Evolutionary conservation across 2,113 vertebrate species (phyloP).

Genomic region (Pomatostomus ruficeps): DNA sequence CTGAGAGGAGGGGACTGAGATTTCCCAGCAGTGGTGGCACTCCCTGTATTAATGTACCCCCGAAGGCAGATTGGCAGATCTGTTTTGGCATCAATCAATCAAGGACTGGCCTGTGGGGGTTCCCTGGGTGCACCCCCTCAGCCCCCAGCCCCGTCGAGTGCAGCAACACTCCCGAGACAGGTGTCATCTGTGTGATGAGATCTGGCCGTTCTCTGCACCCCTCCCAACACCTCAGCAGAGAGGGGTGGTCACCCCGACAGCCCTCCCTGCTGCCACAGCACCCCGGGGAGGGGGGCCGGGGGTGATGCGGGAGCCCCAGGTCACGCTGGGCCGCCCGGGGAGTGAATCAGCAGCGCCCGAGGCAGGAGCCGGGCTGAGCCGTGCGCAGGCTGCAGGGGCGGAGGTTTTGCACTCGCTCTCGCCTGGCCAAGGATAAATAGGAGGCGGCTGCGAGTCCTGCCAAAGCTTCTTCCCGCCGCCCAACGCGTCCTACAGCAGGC

Average conservation of each 20-base stretch:
- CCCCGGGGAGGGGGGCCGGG: background rate
- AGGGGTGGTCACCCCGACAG: background rate
- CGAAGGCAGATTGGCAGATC: background rate
- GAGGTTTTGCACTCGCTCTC: slow-evolving; percentile 35
- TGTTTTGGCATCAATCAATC: background rate
- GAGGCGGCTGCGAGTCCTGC: background rate
- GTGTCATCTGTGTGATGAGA: background rate
- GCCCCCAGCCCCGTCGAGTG: fast-evolving
- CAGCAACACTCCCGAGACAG: background rate
- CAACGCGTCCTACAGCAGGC: background rate
- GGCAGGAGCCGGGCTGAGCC: slow-evolving; percentile 24
- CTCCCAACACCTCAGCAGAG: background rate
- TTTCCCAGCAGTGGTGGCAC: background rate
- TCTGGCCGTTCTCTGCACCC: background rate
- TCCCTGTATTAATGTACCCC: background rate
- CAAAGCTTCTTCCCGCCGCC: background rate
- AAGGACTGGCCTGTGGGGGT: background rate
- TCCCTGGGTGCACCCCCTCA: background rate
- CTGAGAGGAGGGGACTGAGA: background rate
- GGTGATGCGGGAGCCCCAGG: background rate
- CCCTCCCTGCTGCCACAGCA: background rate
- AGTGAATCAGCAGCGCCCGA: slow-evolving; percentile 50
- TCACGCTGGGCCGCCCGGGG: background rate
- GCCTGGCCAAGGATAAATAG: slow-evolving; percentile 62
- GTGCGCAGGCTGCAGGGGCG: slow-evolving; percentile 66